phyloP scores from a whole-genome alignment of 2,888 invertebrate genomes.

The Fragum sueziense region DNA sequence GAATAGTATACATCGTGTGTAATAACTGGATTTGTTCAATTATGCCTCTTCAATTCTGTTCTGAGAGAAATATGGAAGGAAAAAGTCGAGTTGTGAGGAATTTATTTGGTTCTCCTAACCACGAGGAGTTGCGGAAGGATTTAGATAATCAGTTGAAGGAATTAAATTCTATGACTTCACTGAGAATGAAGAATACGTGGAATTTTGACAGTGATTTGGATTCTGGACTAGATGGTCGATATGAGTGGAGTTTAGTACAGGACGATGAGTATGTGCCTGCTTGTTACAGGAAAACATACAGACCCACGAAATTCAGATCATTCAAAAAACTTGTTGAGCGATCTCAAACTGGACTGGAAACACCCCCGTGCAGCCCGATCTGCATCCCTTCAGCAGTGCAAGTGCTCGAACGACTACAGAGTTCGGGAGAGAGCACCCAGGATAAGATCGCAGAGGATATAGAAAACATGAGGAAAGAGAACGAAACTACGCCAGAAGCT shows the following conservation, averaged over 20 bases:
- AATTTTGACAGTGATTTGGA: constrained; percentile 52
- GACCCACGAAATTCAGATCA: constrained; percentile 36
- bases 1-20: not conserved
- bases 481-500: constrained; percentile 55
- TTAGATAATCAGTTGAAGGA: constrained; percentile 44
- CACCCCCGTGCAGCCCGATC: constrained; percentile 34
- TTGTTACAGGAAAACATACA: constrained; percentile 41
- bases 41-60: constrained; percentile 46
- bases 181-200: constrained; percentile 39
- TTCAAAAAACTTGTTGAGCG: not conserved
- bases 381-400: not conserved
- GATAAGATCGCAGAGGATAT: constrained; percentile 26
- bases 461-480: constrained; percentile 38
- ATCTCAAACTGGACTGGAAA: constrained; percentile 1
- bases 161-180: constrained; percentile 8
- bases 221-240: constrained; percentile 43
- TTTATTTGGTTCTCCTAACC: constrained; percentile 57
- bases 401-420: constrained; percentile 4
- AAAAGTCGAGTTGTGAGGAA: constrained; percentile 42
- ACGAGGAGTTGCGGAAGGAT: constrained; percentile 46
- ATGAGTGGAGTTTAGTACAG: constrained; percentile 38
- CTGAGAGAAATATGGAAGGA: constrained; percentile 45
- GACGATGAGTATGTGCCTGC: constrained; percentile 42
- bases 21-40: not conserved
- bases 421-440: not conserved